Evolutionary conservation across 2,113 vertebrate species (phyloP).

Genomic region (Grammomys dolichurus): DNA sequence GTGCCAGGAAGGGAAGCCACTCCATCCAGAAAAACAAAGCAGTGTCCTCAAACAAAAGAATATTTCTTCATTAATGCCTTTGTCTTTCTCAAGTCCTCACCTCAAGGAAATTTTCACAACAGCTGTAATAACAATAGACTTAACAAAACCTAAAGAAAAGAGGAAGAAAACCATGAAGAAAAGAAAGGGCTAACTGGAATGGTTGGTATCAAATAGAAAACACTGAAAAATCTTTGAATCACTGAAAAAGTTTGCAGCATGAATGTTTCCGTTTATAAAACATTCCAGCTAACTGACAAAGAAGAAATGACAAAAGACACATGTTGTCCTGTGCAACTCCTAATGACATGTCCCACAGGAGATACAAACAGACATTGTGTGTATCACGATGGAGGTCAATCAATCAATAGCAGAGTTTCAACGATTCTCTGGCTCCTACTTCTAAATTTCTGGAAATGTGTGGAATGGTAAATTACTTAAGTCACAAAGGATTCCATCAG

Average conservation of each 20-base stretch:
- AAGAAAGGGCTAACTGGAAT: not conserved
- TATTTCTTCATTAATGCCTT: not conserved
- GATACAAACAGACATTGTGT: too few species aligned
- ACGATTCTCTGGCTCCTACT: not conserved
- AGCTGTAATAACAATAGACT: not conserved
- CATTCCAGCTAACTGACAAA: not conserved
- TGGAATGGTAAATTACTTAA: not conserved
- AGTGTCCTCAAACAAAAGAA: not conserved
- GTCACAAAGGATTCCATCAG: not conserved
- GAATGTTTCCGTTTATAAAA: conserved; percentile 11
- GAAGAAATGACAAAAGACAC: not conserved
- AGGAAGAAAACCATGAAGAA: conserved; percentile 1
- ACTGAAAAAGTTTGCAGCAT: not conserved
- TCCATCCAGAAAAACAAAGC: conserved; percentile 6
- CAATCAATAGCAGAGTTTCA: not conserved
- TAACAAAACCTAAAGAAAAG: not conserved
- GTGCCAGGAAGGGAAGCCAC: not conserved
- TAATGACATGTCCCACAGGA: not conserved
- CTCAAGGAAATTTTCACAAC: not conserved
- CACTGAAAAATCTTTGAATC: conserved; percentile 1
- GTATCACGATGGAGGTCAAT: not conserved
- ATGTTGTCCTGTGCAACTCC: not conserved
- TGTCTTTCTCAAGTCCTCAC: too few species aligned
- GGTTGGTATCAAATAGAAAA: not conserved
- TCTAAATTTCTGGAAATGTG: not conserved